A percentile compares a stretch with the other conserved stretches of the same genome.
phyloP scores from a whole-genome alignment of 2,113 vertebrate genomes.

The Polypterus bichir region DNA sequence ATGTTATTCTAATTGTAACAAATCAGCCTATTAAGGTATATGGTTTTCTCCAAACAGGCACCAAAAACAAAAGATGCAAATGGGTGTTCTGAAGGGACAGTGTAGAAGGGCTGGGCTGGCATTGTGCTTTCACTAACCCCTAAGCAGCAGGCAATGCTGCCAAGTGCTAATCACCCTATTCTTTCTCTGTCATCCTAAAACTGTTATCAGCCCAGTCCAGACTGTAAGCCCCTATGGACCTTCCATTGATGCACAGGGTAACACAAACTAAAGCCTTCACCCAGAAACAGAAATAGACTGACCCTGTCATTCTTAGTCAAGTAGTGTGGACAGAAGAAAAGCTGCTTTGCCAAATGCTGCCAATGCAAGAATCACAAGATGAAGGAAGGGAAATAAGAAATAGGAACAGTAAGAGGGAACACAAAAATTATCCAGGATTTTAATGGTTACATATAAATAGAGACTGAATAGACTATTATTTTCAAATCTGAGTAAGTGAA shows the following conservation, averaged over 20 bases:
- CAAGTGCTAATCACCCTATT: slow-evolving; percentile 28
- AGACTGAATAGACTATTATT: too few relatives aligned
- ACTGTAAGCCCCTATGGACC: slow-evolving; percentile 29
- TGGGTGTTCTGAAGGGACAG: not conserved
- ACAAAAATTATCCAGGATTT: too few relatives aligned
- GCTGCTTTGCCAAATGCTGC: slow-evolving; percentile 13
- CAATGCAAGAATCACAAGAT: too few relatives aligned
- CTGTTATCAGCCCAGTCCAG: slow-evolving; percentile 38
- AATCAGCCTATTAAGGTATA: not conserved
- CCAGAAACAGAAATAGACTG: slow-evolving; percentile 35
- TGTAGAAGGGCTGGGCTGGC: slow-evolving; percentile 12
- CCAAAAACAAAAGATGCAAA: not conserved
- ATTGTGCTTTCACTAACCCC: slow-evolving; percentile 9
- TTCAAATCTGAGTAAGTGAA: too few relatives aligned
- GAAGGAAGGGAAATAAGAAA: too few relatives aligned
- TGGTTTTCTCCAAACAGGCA: not conserved
- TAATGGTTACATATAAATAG: too few relatives aligned
- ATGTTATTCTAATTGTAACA: not conserved
- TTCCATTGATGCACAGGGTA: slow-evolving; percentile 30
- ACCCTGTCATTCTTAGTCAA: slow-evolving; percentile 11
- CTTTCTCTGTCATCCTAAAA: slow-evolving; percentile 29
- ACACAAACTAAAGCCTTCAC: slow-evolving; percentile 29
- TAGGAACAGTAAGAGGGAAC: too few relatives aligned
- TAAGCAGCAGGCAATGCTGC: slow-evolving; percentile 16
- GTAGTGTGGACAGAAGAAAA: slow-evolving; percentile 18